phyloP scores from a whole-genome alignment of 2,113 vertebrate genomes.

The Neogobius melanostomus region DNA sequence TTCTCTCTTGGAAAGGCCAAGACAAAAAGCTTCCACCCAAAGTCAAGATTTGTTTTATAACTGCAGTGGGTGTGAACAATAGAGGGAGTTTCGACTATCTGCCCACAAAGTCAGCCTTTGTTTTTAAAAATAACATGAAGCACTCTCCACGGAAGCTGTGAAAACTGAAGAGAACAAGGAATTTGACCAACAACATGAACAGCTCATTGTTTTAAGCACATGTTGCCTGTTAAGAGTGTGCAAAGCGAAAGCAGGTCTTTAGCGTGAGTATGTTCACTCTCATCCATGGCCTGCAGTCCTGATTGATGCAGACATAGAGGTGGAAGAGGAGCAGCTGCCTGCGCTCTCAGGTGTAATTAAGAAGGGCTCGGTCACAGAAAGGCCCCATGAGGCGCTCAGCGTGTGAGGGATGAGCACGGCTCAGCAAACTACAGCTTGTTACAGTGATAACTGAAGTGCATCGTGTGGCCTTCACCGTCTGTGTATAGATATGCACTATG shows the following conservation, averaged over 20 bases:
- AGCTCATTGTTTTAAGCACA: not conserved
- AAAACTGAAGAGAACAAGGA: slow-evolving; percentile 8
- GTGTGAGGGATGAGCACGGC: slow-evolving; percentile 30
- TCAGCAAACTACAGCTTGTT: slow-evolving; percentile 49
- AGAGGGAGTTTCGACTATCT: not conserved
- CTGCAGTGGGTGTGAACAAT: not conserved
- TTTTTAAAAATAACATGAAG: slow-evolving; percentile 21
- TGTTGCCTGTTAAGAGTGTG: slow-evolving; percentile 1
- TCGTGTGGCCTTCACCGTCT: slow-evolving; percentile 61
- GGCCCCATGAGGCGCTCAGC: slow-evolving; percentile 31
- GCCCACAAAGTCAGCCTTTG: slow-evolving; percentile 9
- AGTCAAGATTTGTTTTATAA: not conserved
- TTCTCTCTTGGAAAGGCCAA: slow-evolving; percentile 6
- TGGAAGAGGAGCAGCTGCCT: slow-evolving; percentile 59
- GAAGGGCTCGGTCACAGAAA: slow-evolving; percentile 50
- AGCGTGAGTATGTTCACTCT: slow-evolving; percentile 20
- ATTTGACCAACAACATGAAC: not conserved
- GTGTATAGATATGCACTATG: slow-evolving; percentile 3
- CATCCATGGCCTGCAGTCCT: slow-evolving; percentile 4
- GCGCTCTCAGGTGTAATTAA: slow-evolving; percentile 63
- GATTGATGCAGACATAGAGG: slow-evolving; percentile 54
- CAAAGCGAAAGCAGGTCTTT: not conserved
- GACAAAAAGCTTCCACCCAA: slow-evolving; percentile 16
- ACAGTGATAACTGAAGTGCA: slow-evolving; percentile 47
- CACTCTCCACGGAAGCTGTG: not conserved